A percentile compares a stretch with the other conserved stretches of the same genome.
phyloP scores from a whole-genome alignment of 2,113 vertebrate genomes.

The Anarrhichthys ocellatus region DNA sequence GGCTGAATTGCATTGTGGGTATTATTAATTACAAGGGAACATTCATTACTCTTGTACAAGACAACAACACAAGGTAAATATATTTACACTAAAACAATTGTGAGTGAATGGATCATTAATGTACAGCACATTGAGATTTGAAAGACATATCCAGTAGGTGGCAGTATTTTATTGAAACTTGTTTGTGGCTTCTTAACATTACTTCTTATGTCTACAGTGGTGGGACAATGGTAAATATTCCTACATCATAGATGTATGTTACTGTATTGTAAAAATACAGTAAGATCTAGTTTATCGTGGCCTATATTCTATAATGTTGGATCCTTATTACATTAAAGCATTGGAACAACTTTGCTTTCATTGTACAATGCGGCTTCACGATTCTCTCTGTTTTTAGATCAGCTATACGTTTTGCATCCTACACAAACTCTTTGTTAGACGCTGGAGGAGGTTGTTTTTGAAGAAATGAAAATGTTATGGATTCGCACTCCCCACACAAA shows the following conservation, averaged over 20 bases:
- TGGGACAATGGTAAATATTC: not conserved
- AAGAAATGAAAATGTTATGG: not conserved
- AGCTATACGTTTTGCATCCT: not conserved
- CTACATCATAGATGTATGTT: not conserved
- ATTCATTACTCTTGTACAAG: not conserved
- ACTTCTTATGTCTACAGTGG: not conserved
- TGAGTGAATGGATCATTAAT: not conserved
- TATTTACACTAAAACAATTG: not conserved
- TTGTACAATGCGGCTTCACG: not conserved
- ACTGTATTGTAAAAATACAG: not conserved
- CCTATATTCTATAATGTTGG: not conserved
- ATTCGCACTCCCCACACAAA: not conserved
- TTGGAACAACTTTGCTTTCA: not conserved
- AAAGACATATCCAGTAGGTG: slow-evolving; percentile 22
- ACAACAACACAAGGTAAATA: not conserved
- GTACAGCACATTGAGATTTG: not conserved
- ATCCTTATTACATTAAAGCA: not conserved
- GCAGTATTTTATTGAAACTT: not conserved
- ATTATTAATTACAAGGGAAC: not conserved
- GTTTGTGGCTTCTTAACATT: not conserved
- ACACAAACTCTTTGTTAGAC: not conserved
- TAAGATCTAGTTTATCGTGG: not conserved
- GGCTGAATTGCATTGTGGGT: not conserved
- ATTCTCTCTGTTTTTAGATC: not conserved
- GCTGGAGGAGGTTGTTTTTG: not conserved